Conservation (phyloP, 1,140 invertebrate genomes). For the Brachionus paranguensis region DNA sequence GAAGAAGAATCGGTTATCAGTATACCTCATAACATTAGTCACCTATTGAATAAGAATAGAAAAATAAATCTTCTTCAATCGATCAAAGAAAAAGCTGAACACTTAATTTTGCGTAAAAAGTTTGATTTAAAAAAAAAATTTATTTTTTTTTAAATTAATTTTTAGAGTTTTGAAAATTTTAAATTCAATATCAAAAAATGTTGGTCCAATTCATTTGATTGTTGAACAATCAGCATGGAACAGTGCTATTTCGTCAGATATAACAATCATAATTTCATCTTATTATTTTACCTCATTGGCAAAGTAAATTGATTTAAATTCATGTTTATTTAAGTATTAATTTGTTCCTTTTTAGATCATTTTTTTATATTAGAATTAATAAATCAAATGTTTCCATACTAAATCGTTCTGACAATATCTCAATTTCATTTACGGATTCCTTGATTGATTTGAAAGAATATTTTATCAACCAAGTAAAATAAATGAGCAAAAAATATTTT, state of each 20-base stretch:
- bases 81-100: constrained; percentile 26
- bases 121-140: not conserved
- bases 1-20: constrained; percentile 34
- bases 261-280: not conserved
- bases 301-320: constrained; percentile 1
- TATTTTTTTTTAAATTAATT: not conserved
- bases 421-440: constrained; percentile 1
- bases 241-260: not conserved
- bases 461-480: constrained; percentile 24
- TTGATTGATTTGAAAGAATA: constrained; percentile 7
- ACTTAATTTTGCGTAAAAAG: constrained; percentile 33
- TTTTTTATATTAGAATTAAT: constrained; percentile 16
- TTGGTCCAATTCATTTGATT: not conserved
- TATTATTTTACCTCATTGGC: constrained; percentile 1
- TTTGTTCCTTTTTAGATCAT: not conserved
- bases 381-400: not conserved
- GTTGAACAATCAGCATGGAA: constrained; percentile 27
- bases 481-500: not conserved
- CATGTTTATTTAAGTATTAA: not conserved
- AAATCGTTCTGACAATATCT: not conserved
- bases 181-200: constrained; percentile 2
- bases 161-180: constrained; percentile 37
- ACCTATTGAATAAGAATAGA: constrained; percentile 29
- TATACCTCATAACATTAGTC: constrained; percentile 25
- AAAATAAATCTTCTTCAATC: constrained; percentile 38